These are phyloP conservation scores for Athetis lepigone DNA, from an alignment of 2,888 invertebrate species.

Conservation along the genomic window DNA sequence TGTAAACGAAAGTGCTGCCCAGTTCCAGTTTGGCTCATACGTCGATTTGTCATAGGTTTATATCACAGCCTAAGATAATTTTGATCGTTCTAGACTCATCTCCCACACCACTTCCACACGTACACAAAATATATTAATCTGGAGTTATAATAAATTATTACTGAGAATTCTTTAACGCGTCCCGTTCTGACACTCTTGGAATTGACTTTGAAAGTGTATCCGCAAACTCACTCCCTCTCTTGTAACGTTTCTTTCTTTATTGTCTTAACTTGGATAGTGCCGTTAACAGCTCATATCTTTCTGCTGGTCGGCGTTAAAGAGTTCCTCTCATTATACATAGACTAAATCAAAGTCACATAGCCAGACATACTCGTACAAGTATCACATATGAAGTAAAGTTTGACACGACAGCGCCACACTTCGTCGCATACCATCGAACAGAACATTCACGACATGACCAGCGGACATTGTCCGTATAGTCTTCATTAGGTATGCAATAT, in stretches of 20 bases:
- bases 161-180: conserved; percentile 29
- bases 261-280: conserved; percentile 7
- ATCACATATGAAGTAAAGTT: conserved; percentile 33
- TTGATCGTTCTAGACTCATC: conserved; percentile 46
- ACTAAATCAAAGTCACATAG: conserved; percentile 30
- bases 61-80: conserved; percentile 65
- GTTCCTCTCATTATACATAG: conserved; percentile 1
- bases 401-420: conserved; percentile 20
- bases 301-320: conserved; percentile 35
- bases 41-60: conserved; percentile 44
- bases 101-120: conserved; percentile 20
- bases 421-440: conserved; percentile 2
- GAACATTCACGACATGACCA: conserved; percentile 6
- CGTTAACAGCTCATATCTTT: not conserved
- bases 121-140: conserved; percentile 66
- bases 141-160: conserved; percentile 37
- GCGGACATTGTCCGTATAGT: not conserved
- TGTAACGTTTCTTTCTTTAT: conserved; percentile 6
- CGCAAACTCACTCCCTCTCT: not conserved
- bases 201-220: not conserved
- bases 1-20: conserved; percentile 40
- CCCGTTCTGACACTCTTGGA: not conserved
- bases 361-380: conserved; percentile 38
- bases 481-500: not conserved
- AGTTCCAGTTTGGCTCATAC: conserved; percentile 10